A percentile compares a stretch with the other conserved stretches of the same genome.
Evolutionary conservation across 2,113 vertebrate species (phyloP).

Genomic region (Odocoileus virginianus): DNA sequence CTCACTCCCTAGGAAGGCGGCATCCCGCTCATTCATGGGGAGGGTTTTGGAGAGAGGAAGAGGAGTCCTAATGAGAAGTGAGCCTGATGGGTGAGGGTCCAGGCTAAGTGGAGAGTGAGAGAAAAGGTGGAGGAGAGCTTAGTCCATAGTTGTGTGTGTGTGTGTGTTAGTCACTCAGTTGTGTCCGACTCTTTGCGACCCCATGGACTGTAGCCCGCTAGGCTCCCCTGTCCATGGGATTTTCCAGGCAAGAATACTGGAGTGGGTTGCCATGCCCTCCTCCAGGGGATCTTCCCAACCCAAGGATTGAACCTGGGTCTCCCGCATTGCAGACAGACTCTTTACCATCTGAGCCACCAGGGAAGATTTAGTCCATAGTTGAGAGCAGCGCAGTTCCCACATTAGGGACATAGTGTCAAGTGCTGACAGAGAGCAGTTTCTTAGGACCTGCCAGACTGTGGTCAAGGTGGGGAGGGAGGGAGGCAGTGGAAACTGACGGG

Average conservation of each 20-base stretch:
- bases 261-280: neutral
- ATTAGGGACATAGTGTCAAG: neutral
- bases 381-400: neutral
- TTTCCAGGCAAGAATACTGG: neutral
- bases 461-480: neutral
- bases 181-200: accelerated
- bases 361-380: neutral
- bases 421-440: neutral
- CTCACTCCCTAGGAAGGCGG: neutral
- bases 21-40: neutral
- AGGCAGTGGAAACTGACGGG: neutral
- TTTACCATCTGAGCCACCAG: neutral
- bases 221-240: neutral
- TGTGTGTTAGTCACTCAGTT: neutral
- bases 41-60: neutral
- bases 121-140: neutral
- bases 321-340: accelerated
- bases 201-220: neutral
- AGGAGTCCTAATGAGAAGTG: neutral
- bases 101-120: neutral
- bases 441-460: neutral
- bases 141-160: neutral
- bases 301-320: neutral
- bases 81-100: neutral
- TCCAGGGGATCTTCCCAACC: neutral